Conservation (phyloP, 1,140 invertebrate species). For the Pinna nobilis region DNA sequence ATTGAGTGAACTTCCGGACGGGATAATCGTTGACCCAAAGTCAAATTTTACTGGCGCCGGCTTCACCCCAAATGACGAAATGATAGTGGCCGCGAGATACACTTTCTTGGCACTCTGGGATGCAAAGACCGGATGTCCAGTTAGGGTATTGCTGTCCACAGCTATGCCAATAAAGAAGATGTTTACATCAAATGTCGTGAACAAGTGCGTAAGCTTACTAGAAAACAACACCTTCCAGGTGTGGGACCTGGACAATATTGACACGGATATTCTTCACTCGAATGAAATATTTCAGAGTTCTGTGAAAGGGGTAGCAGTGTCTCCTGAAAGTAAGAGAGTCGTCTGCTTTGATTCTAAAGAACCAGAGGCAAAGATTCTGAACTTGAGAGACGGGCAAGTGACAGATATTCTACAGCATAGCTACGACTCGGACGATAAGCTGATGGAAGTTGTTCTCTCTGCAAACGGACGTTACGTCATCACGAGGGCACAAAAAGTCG, state of each 20-base stretch:
- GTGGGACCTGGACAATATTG: constrained; percentile 68
- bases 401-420: constrained; percentile 55
- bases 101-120: constrained; percentile 68
- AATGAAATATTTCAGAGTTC: constrained; percentile 54
- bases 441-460: constrained; percentile 51
- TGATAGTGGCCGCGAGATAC: constrained; percentile 61
- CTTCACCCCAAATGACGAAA: constrained; percentile 59
- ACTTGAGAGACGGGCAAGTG: constrained; percentile 51
- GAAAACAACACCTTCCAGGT: constrained; percentile 65
- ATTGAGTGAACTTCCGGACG: constrained; percentile 54
- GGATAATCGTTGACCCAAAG: constrained; percentile 54
- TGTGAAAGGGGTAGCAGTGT: constrained; percentile 48
- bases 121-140: constrained; percentile 51
- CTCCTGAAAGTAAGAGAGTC: constrained; percentile 42
- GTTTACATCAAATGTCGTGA: constrained; percentile 57
- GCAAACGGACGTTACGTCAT: constrained; percentile 53
- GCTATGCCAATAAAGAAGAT: constrained; percentile 54
- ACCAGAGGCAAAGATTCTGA: constrained; percentile 58
- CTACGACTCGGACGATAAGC: constrained; percentile 40
- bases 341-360: constrained; percentile 46
- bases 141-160: constrained; percentile 59
- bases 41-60: constrained; percentile 61
- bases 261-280: constrained; percentile 55
- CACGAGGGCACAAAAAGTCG: constrained; percentile 28
- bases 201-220: constrained; percentile 62